Evolutionary conservation across 2,797 vertebrate genomes (phyloP).

Genomic region (Tauraco hartlaubi): DNA sequence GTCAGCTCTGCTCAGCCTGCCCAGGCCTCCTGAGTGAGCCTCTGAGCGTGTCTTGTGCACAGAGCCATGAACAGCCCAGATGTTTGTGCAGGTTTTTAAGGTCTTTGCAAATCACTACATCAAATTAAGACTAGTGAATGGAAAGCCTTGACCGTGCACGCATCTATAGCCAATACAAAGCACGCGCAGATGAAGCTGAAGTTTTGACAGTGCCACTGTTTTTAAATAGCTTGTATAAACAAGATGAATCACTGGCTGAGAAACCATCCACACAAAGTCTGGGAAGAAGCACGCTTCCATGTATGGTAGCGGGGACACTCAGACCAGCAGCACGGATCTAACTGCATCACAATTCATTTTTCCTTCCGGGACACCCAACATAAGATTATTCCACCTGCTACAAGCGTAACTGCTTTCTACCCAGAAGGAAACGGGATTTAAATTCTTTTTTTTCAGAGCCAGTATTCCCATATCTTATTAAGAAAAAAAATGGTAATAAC

Average conservation of each 20-base stretch:
- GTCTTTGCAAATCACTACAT: rapidly evolving
- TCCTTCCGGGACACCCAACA: neutral
- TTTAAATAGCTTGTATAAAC: neutral
- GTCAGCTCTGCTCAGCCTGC: neutral
- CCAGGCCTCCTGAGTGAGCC: neutral
- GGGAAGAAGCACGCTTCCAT: neutral
- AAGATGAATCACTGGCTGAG: neutral
- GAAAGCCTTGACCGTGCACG: neutral
- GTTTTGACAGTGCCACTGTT: neutral
- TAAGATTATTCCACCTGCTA: neutral
- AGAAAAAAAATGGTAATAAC: neutral
- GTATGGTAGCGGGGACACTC: neutral
- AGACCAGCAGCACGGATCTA: neutral
- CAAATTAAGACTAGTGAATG: neutral
- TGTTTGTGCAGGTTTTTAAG: rapidly evolving
- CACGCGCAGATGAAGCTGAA: neutral
- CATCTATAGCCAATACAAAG: neutral
- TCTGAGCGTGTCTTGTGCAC: rapidly evolving
- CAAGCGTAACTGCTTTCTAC: neutral
- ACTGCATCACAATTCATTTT: neutral
- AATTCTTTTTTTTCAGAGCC: neutral
- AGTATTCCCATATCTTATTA: neutral
- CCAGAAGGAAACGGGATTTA: neutral
- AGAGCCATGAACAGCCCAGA: neutral
- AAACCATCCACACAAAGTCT: neutral